Evolutionary conservation across 2,888 invertebrate genomes (phyloP).

Genomic region (Clivina fossor): DNA sequence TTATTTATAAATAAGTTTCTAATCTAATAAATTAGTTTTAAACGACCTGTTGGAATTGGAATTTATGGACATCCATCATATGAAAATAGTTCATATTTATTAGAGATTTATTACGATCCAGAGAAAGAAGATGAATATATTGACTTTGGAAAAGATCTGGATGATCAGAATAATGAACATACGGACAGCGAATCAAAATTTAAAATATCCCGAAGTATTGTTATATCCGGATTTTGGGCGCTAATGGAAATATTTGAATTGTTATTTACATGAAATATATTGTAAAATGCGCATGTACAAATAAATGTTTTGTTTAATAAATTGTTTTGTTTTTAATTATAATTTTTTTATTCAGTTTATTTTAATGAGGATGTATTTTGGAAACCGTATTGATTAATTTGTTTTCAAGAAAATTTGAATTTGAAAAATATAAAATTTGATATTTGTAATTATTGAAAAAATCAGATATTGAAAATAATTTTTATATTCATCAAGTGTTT

Average conservation of each 20-base stretch:
- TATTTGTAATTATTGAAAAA: too few species aligned
- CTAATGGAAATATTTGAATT: constrained; percentile 27
- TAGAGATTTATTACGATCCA: constrained; percentile 30
- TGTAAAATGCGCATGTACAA: too few species aligned
- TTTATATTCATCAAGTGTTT: too few species aligned
- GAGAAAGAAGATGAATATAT: constrained; percentile 20
- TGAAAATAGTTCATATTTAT: constrained; percentile 32
- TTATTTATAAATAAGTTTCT: not conserved
- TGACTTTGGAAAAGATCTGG: not conserved
- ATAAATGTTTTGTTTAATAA: too few species aligned
- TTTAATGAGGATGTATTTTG: too few species aligned
- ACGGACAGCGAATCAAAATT: constrained; percentile 16
- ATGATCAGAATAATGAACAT: constrained; percentile 6
- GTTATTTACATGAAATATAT: constrained; percentile 19
- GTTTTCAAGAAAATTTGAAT: too few species aligned
- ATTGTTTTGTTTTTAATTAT: too few species aligned
- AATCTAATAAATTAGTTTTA: constrained; percentile 21
- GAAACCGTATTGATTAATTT: too few species aligned
- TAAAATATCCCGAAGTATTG: constrained; percentile 21
- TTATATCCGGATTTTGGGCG: constrained; percentile 25
- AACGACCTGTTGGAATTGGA: constrained; percentile 35
- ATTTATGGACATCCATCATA: constrained; percentile 37
- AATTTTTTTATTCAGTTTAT: too few species aligned
- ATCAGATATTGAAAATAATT: too few species aligned
- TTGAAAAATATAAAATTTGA: too few species aligned